Evolutionary conservation across 2,888 invertebrate species (phyloP).

Genomic region (Luffia ferchaultella): DNA sequence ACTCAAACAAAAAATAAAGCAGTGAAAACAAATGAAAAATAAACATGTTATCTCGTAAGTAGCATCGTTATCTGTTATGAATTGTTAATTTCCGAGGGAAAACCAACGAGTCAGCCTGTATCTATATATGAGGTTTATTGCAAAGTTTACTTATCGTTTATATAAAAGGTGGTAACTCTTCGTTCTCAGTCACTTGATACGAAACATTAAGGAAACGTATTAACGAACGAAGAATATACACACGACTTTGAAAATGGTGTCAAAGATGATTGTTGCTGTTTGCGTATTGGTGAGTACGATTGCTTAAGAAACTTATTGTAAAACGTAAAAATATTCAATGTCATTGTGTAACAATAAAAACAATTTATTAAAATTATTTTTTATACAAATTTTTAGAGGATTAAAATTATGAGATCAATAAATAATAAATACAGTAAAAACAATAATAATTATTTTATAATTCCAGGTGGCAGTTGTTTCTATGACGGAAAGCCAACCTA

Average conservation of each 20-base stretch:
- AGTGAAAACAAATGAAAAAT: not conserved
- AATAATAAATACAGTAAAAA: not conserved
- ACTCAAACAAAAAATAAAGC: not conserved
- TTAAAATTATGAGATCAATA: not conserved
- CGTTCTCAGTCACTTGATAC: not conserved
- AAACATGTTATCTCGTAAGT: not conserved
- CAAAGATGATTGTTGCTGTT: slow-evolving; percentile 35
- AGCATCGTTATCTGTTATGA: slow-evolving; percentile 31
- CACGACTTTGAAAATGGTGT: slow-evolving; percentile 34
- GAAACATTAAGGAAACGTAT: slow-evolving; percentile 20
- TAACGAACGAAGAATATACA: slow-evolving; percentile 19
- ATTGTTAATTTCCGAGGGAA: slow-evolving; percentile 36
- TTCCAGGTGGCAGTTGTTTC: not conserved
- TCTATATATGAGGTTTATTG: not conserved
- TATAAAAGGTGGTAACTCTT: not conserved
- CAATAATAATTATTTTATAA: not conserved
- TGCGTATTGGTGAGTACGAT: slow-evolving; percentile 39
- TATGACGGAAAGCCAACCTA: not conserved
- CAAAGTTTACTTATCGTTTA: not conserved
- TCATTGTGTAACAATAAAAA: too few relatives aligned
- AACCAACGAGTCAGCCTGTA: too few relatives aligned
- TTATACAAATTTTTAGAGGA: not conserved
- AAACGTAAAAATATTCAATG: too few relatives aligned
- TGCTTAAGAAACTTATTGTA: too few relatives aligned
- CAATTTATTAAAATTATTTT: too few relatives aligned